phyloP scores from a whole-genome alignment of 35 echinoderm and acorn worm genomes.

The Apostichopus californicus region DNA sequence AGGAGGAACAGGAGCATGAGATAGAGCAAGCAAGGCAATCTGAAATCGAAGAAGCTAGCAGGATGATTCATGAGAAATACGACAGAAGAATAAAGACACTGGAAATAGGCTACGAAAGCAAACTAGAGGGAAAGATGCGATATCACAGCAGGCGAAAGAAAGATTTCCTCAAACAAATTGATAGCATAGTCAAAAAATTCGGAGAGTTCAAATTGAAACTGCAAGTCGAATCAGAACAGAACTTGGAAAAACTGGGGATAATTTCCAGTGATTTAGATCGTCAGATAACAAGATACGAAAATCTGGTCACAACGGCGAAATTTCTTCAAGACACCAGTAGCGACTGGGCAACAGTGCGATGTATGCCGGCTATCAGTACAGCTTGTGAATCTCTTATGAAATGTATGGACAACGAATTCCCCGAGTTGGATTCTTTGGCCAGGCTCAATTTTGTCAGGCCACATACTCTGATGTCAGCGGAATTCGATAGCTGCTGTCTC shows the following conservation, averaged over 20 bases:
- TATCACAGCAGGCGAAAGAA: background rate
- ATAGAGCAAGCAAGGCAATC: too few relatives aligned
- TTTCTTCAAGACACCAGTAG: background rate
- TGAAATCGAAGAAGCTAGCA: background rate
- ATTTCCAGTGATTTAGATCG: background rate
- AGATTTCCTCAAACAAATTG: background rate
- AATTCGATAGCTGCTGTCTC: too few relatives aligned
- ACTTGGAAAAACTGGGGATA: background rate
- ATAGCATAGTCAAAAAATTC: background rate
- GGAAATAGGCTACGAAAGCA: background rate
- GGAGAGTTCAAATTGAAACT: background rate
- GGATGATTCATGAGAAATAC: background rate
- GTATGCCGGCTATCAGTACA: background rate
- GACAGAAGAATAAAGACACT: background rate
- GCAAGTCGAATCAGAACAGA: background rate
- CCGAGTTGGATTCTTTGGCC: background rate
- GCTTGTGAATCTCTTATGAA: background rate
- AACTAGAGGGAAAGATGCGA: background rate
- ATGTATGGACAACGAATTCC: background rate
- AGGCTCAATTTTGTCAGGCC: too few relatives aligned
- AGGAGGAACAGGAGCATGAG: too few relatives aligned
- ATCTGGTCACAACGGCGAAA: background rate
- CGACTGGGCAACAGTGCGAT: background rate
- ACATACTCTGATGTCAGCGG: too few relatives aligned
- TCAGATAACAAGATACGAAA: slow-evolving; percentile 4